Conservation (phyloP, 1,140 invertebrate genomes). For the Drosophila sp. region DNA sequence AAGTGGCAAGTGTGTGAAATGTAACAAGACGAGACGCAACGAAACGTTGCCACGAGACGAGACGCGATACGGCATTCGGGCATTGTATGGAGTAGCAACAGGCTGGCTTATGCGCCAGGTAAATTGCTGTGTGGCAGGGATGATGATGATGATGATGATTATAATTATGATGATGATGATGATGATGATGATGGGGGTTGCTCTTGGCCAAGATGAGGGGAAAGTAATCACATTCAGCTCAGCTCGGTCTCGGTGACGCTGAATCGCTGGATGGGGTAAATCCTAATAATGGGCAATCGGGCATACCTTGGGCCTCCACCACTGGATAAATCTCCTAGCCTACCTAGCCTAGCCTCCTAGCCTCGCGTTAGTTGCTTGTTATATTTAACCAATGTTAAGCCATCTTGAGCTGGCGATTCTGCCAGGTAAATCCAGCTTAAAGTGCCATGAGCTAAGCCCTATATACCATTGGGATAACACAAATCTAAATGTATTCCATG, state of each 20-base stretch:
- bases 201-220: constrained; percentile 22
- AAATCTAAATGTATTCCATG: neutral
- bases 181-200: constrained; percentile 15
- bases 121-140: constrained; percentile 20
- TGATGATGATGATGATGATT: neutral
- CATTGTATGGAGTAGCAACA: constrained; percentile 30
- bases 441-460: neutral
- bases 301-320: constrained; percentile 13
- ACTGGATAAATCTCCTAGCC: neutral
- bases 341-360: neutral
- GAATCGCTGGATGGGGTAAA: constrained; percentile 45
- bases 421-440: constrained; percentile 1
- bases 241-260: constrained; percentile 25
- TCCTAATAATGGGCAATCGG: constrained; percentile 3
- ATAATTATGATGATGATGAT: neutral
- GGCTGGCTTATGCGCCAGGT: constrained; percentile 44
- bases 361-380: neutral
- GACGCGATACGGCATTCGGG: constrained; percentile 14
- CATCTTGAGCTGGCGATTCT: neutral
- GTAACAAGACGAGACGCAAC: constrained; percentile 39
- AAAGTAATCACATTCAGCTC: constrained; percentile 23
- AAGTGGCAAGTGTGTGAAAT: constrained; percentile 71
- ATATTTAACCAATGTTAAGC: constrained; percentile 8
- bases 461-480: constrained; percentile 5
- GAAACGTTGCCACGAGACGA: constrained; percentile 11